A percentile compares a stretch with the other conserved stretches of the same genome.
Conservation (phyloP, 2,888 invertebrate genomes). For the Alcis repandata region DNA sequence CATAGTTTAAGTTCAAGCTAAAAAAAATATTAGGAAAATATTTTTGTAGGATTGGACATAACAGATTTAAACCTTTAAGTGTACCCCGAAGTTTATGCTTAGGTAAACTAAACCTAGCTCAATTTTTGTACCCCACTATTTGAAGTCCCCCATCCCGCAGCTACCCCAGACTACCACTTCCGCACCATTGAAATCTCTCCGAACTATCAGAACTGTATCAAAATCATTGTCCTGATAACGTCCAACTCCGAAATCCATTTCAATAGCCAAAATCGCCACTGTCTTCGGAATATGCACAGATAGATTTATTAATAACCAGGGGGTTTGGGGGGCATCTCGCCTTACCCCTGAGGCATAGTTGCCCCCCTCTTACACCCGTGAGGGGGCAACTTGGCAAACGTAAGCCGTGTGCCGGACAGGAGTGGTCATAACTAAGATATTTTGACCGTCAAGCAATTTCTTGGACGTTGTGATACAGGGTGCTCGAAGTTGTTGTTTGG, state of each 20-base stretch:
- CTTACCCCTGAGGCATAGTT: constrained; percentile 68
- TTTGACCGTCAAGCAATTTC: constrained; percentile 86
- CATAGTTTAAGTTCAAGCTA: no score
- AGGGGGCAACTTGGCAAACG: constrained; percentile 79
- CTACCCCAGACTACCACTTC: constrained; percentile 26
- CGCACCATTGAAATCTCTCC: constrained; percentile 24
- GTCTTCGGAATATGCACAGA: constrained; percentile 83
- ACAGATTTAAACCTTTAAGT: no score
- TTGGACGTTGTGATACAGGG: constrained; percentile 77
- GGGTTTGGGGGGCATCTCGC: constrained; percentile 61
- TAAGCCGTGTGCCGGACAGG: constrained; percentile 84
- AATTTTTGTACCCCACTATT: not conserved
- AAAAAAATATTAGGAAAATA: no score
- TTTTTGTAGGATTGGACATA: no score
- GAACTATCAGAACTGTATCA: constrained; percentile 45
- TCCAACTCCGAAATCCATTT: constrained; percentile 60
- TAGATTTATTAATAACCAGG: constrained; percentile 84
- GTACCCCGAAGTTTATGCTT: not conserved
- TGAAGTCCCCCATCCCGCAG: not conserved
- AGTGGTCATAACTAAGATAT: constrained; percentile 86
- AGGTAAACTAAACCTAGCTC: not conserved
- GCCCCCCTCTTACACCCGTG: constrained; percentile 18
- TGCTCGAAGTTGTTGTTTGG: constrained; percentile 68
- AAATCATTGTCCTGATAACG: constrained; percentile 55
- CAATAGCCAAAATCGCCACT: constrained; percentile 61